A percentile compares a stretch with the other conserved stretches of the same genome.
Evolutionary conservation across 2,113 vertebrate genomes (phyloP).

Genomic region (Callipepla californica): DNA sequence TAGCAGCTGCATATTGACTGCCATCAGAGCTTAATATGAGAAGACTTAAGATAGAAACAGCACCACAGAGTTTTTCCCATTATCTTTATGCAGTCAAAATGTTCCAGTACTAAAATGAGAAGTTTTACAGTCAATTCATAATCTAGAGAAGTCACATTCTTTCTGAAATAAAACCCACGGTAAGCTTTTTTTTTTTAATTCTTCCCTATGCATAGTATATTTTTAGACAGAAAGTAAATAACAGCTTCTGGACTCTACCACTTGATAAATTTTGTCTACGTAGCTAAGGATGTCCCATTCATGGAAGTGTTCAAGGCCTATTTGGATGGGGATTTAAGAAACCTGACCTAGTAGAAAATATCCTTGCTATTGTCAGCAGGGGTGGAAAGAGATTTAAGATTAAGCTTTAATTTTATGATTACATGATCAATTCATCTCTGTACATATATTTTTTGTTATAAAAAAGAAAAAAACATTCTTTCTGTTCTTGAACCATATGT

Average conservation of each 20-base stretch:
- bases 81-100: neutral
- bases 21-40: neutral
- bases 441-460: neutral
- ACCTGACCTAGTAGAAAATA: too few species aligned
- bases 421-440: neutral
- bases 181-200: neutral
- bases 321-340: neutral
- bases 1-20: neutral
- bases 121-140: neutral
- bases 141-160: neutral
- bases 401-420: neutral
- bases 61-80: neutral
- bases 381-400: neutral
- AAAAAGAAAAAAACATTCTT: neutral
- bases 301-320: neutral
- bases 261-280: neutral
- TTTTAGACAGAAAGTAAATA: neutral
- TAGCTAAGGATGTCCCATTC: neutral
- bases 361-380: neutral
- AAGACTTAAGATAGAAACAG: neutral
- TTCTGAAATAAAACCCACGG: neutral
- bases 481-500: neutral
- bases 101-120: neutral
- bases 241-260: neutral
- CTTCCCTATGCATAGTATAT: neutral